Evolutionary conservation across 2,797 vertebrate species (phyloP).

Genomic region (Helostoma temminkii): DNA sequence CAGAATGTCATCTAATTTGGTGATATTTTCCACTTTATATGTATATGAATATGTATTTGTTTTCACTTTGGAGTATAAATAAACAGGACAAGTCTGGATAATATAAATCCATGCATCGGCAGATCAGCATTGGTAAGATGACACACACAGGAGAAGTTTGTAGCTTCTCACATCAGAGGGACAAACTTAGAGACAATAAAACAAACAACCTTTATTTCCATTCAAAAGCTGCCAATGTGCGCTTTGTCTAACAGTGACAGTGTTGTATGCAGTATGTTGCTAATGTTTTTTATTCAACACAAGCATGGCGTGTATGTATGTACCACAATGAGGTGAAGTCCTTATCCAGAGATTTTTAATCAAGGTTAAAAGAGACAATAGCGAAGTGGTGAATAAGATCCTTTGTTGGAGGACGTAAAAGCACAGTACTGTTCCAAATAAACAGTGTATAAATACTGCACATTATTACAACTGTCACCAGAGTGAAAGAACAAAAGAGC

Average conservation of each 20-base stretch:
- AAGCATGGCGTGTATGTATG: not conserved
- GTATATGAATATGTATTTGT: not conserved
- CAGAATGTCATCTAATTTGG: not conserved
- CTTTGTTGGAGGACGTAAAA: not conserved
- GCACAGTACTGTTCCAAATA: not conserved
- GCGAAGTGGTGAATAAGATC: conserved; percentile 1
- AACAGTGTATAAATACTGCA: conserved; percentile 2
- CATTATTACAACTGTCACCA: not conserved
- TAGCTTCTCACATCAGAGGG: conserved; percentile 39
- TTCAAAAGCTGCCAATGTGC: conserved; percentile 21
- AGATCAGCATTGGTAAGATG: not conserved
- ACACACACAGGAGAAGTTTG: conserved; percentile 15
- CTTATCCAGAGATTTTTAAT: conserved; percentile 3
- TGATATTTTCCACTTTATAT: not conserved
- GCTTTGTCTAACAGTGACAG: conserved; percentile 15
- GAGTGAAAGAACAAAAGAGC: conserved; percentile 12
- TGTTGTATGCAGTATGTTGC: conserved; percentile 1
- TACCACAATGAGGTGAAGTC: not conserved
- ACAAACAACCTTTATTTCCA: conserved; percentile 29
- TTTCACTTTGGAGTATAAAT: conserved; percentile 9
- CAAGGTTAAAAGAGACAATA: conserved; percentile 15
- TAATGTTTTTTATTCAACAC: not conserved
- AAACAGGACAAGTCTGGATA: not conserved
- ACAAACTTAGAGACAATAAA: conserved; percentile 33
- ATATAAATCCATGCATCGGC: not conserved